Base-by-base conservation (phyloP, 2,797 vertebrate species). In the Ctenosaura bakeri region DNA sequence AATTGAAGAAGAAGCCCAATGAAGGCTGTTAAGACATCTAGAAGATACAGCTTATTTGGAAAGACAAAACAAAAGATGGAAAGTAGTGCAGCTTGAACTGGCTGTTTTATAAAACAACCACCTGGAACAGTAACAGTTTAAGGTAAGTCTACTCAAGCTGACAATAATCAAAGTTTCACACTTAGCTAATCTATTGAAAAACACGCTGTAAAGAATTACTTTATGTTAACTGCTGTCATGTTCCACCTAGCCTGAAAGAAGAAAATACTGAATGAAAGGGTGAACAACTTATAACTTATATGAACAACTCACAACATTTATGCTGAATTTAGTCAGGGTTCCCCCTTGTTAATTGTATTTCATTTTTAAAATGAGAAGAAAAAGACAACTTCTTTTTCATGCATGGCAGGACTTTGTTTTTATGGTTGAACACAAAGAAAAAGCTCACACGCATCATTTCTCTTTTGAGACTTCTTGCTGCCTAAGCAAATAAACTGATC, bases 221-320 rank as follows among this genome's bases (percentile, higher is more conserved):
- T 71, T 81, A 87, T 83, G 59, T 18, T 32, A 38, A 12, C 0
- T 38, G 74, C 46, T 76, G 64, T 76, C 66, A 24, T 1, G n/a
- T 66, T 91, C 71, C 69, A 62, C 83, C 29, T 0, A 16, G 52
- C 78, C 13, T 88, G 3, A 20, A 89, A 64, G 77, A 94, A 46
- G 86, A 93, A 59, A 88, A 94, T 91, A 54, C 93, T 93, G 52
- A 94, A 85, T 88, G 93, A 87, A 95, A 79, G 93, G 94, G 59
- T 80, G 87, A 96, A 89, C 7, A 69, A 69, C 32, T 69, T 69
- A 32, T 13, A 32, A 3, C 3, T 12, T 69, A 32, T 10, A 69
- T 18, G 32, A 69, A 69, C 66, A 69, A 32, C 10, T 69, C 1
- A 69, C 10, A 69, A 69, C 10, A 2, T 69, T 69, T 32, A 13